Conservation (phyloP, 2,888 invertebrate species). For the Hyles lineata region DNA sequence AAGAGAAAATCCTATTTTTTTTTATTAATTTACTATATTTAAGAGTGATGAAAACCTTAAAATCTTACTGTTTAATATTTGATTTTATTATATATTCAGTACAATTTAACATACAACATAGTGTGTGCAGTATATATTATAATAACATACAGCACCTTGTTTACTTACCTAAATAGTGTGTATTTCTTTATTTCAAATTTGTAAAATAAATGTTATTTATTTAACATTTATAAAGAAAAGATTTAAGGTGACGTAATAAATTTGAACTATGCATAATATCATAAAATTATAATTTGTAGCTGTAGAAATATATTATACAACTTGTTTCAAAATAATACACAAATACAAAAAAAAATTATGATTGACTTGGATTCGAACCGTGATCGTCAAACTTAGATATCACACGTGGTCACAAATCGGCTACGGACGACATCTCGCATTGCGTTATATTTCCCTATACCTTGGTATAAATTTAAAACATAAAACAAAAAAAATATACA, state of each 20-base stretch:
- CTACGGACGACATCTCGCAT: constrained; percentile 43
- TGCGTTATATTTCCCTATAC: constrained; percentile 41
- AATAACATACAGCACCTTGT: no score
- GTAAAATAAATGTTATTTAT: not conserved
- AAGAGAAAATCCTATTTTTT: no score
- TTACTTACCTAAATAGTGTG: no score
- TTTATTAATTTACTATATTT: no score
- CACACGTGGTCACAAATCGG: constrained; percentile 51
- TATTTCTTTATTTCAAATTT: no score
- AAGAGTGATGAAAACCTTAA: no score
- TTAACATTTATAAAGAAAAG: not conserved
- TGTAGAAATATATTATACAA: not conserved
- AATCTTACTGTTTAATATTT: no score
- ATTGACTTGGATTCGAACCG: constrained; percentile 60
- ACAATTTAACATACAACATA: no score
- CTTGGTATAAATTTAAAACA: constrained; percentile 36
- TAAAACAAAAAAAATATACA: constrained; percentile 37
- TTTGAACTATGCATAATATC: not conserved
- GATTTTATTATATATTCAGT: no score
- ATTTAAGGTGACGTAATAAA: not conserved
- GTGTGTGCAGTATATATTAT: no score
- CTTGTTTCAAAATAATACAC: constrained; percentile 4
- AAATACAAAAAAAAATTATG: constrained; percentile 37
- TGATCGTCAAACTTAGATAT: constrained; percentile 45
- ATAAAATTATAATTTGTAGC: not conserved